Base-by-base conservation (phyloP, 2,888 invertebrate species). In the Xestia sexstrigata region DNA sequence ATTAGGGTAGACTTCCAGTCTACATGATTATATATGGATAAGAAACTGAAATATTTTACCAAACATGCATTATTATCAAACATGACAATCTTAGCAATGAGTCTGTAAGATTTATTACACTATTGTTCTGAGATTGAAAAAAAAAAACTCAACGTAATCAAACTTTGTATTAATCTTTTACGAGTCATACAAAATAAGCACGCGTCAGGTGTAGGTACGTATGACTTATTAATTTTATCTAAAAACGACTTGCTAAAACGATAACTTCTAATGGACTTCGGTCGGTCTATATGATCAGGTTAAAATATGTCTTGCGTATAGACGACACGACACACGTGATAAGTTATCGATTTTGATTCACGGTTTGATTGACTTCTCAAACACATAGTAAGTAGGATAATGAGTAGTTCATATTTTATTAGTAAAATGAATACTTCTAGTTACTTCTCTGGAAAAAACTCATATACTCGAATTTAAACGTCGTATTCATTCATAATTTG, bases 181-280 rank as follows among this genome's bases (percentile, higher is more conserved):
- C 4, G 23, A 76, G 49, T 30, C 39, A 49, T 63, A 26, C 35
- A 55, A n/a, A 45, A 26, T 23, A 6, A 9, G 17, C 20, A 45
- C 49, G 15, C n/a, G 8, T 17, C 23, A 52, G 62, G 8, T 73
- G 39, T n/a, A n/a, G n/a, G n/a, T n/a, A n/a, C n/a, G n/a, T 69
- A n/a, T n/a, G 45, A 42, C 17, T 23, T 47, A 35, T 45, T 70
- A 23, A 30, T 30, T 81, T 58, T 58, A 81, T 81, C 63, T 78
- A 49, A n/a, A 47, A 63, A 74, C 6, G 9, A 73, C 55, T 65
- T 30, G 76, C 30, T 26, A 35, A 66, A 81, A 75, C 30, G 82
- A 78, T 78, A 82, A 66, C 35, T n/a, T n/a, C n/a, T 42, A 63
- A 17, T 78, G 82, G 58, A 82, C 78, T 78, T 78, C 66, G 26